Base-by-base conservation (phyloP, 2,797 vertebrate genomes). In the Silurus aristotelis region DNA sequence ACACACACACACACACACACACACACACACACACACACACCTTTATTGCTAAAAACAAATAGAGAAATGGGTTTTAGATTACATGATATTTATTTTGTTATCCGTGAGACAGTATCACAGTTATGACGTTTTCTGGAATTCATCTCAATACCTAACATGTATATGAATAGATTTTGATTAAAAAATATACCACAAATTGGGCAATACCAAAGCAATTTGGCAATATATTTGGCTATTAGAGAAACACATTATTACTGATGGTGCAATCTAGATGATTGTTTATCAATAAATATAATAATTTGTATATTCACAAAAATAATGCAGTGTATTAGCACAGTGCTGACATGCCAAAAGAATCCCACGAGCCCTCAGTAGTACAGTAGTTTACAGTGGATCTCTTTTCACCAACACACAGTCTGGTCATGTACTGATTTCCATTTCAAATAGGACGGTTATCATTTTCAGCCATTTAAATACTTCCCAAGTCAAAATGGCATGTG, bases 381-480 rank as follows among this genome's bases (percentile, higher is more conserved):
- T 76, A 58, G 22, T 6, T 14, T n/a, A 56, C 25, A 60, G 19
- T 43, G 13, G 19, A 77, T 38, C 75, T 38, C 58, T 15, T 31
- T 12, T n/a, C 20, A n/a, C 31, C 9, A n/a, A 13, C 27, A 61
- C 58, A n/a, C 58, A 43, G 20, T 15, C 20, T 46, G 43, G 12
- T 61, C 12, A 63, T 63, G 31, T 43, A 79, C 58, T 61, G 76
- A n/a, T 46, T 79, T n/a, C 58, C 58, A 43, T 79, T 63, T 61
- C 31, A 43, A 46, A 64, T 17, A 68, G 6, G 68, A 61, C 71
- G n/a, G 31, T 46, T 52, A 22, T 38, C 56, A 66, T 75, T 81
- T 22, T 63, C 48, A 73, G 68, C 25, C 68, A 75, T 82, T 77
- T 68, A 68, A 67, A 75, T 75, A n/a, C 31, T 58, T 58, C 48